Percentiles rank a stretch among this genome's conserved stretches.
Conservation (phyloP, 2,888 invertebrate species). For the Belgica antarctica region DNA sequence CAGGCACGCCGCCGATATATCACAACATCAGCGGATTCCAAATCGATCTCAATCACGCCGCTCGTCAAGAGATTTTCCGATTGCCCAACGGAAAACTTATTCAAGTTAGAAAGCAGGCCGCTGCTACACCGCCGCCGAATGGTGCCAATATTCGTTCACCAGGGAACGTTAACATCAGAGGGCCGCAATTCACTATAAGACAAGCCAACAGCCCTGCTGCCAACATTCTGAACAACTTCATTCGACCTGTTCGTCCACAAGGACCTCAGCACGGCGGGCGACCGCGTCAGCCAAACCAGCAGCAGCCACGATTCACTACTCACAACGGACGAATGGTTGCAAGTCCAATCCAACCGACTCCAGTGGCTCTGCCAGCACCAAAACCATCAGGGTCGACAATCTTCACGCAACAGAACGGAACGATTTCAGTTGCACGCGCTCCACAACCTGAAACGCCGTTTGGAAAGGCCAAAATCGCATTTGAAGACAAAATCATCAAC, state of each 20-base stretch:
- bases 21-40: slow-evolving; percentile 51
- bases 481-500: slow-evolving; percentile 53
- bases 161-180: background rate
- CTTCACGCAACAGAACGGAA: slow-evolving; percentile 38
- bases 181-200: background rate
- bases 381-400: slow-evolving; percentile 44
- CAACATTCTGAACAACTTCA: too few species aligned
- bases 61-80: slow-evolving; percentile 54
- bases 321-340: background rate
- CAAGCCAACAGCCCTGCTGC: slow-evolving; percentile 14
- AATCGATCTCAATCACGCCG: slow-evolving; percentile 55
- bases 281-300: background rate
- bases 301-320: background rate
- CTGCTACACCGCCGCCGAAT: background rate
- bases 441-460: slow-evolving; percentile 50
- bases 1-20: slow-evolving; percentile 29
- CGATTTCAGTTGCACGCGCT: slow-evolving; percentile 48
- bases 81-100: slow-evolving; percentile 55
- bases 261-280: background rate
- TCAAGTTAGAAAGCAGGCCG: slow-evolving; percentile 49
- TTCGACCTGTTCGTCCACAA: background rate
- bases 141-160: background rate
- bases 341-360: slow-evolving; percentile 2
- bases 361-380: slow-evolving; percentile 45
- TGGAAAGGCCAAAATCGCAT: slow-evolving; percentile 51